Conservation (phyloP, 2,113 vertebrate species). For the Manacus vitellinus region DNA sequence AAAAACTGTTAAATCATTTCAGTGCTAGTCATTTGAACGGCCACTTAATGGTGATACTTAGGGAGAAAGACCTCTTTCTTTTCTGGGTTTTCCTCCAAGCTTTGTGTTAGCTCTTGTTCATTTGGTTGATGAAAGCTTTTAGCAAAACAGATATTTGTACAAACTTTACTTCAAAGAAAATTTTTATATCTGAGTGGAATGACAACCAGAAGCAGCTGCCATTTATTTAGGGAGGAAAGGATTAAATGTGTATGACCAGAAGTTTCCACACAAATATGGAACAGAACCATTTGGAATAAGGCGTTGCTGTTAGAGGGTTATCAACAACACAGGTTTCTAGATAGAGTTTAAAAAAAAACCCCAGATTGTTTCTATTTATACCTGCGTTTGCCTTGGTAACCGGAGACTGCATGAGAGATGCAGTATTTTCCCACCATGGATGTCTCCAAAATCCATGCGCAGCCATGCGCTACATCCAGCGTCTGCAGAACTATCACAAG, state of each 20-base stretch:
- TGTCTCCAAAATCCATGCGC: neutral
- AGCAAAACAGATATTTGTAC: neutral
- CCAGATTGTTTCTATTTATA: constrained; percentile 27
- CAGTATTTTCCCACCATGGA: neutral
- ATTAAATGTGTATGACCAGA: neutral
- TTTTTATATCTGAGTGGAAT: neutral
- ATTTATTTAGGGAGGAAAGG: neutral
- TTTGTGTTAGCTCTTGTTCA: neutral
- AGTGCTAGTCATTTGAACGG: neutral
- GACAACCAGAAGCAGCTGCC: neutral
- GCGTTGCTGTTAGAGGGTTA: neutral
- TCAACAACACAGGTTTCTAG: neutral
- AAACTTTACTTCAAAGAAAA: constrained; percentile 2
- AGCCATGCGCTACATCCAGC: neutral
- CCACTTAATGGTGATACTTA: neutral
- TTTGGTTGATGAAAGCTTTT: neutral
- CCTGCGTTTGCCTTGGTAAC: constrained; percentile 59
- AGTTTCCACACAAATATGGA: neutral
- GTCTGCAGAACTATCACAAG: neutral
- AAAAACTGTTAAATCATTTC: neutral
- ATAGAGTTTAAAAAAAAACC: neutral
- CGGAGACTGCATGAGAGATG: neutral
- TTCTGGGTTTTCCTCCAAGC: neutral
- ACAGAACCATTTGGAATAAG: neutral
- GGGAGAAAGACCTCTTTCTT: neutral